Conservation (phyloP, 1,140 invertebrate species). For the Caerostris extrusa region DNA sequence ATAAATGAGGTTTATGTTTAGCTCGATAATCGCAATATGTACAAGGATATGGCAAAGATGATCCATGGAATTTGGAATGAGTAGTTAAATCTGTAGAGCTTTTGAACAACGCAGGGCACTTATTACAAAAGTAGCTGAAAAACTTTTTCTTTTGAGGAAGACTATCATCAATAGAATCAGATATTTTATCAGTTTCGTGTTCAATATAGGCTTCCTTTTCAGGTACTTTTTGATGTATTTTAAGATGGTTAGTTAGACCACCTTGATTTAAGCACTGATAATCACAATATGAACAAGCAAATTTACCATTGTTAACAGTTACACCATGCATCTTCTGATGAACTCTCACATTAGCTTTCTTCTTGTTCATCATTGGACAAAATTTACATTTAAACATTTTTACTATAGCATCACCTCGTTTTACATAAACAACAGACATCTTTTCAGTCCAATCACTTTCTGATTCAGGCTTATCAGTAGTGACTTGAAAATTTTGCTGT, state of each 20-base stretch:
- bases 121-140: conserved; percentile 78
- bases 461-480: conserved; percentile 40
- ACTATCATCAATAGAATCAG: background rate
- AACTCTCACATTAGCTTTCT: conserved; percentile 88
- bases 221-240: conserved; percentile 86
- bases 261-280: conserved; percentile 89
- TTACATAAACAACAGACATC: conserved; percentile 86
- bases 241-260: conserved; percentile 89
- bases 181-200: conserved; percentile 33
- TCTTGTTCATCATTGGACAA: conserved; percentile 91
- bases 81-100: conserved; percentile 75
- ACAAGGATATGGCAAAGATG: conserved; percentile 77
- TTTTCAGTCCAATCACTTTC: conserved; percentile 80
- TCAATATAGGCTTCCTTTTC: conserved; percentile 44
- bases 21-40: conserved; percentile 79
- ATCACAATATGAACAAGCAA: conserved; percentile 89
- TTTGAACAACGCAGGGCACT: conserved; percentile 79
- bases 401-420: conserved; percentile 86
- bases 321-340: conserved; percentile 92
- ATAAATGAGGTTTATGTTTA: conserved; percentile 81
- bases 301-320: conserved; percentile 73
- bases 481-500: background rate
- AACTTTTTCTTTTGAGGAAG: background rate
- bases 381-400: conserved; percentile 93
- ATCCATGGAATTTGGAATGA: conserved; percentile 78